These are phyloP conservation scores for Novumbra hubbsi DNA, from an alignment of 2,797 vertebrate species.

Conservation along the genomic window DNA sequence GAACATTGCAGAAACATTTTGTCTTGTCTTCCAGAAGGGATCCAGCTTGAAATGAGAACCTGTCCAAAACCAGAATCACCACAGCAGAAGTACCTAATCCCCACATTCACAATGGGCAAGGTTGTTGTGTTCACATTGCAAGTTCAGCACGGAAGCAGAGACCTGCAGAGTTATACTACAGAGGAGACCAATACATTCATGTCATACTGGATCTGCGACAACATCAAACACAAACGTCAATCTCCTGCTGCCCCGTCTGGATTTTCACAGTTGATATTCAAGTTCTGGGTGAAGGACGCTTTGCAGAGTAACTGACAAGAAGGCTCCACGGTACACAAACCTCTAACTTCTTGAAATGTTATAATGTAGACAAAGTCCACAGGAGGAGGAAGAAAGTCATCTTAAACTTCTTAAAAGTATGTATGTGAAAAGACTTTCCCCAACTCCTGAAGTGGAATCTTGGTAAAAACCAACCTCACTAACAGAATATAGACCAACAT, in stretches of 20 bases:
- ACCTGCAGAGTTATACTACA: constrained; percentile 4
- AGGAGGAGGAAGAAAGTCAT: constrained; percentile 40
- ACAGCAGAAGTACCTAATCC: constrained; percentile 31
- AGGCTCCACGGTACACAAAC: constrained; percentile 14
- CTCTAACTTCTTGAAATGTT: constrained; percentile 1
- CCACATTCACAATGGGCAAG: constrained; percentile 49
- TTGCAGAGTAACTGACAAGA: constrained; percentile 1
- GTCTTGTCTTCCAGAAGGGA: constrained; percentile 69
- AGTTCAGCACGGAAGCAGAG: not conserved
- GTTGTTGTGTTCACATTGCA: constrained; percentile 37
- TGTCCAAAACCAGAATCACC: constrained; percentile 51
- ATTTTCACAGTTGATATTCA: constrained; percentile 24
- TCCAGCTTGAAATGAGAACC: constrained; percentile 51
- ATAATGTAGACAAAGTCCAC: constrained; percentile 42
- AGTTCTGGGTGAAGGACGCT: constrained; percentile 16
- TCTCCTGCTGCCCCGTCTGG: constrained; percentile 33
- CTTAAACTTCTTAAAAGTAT: constrained; percentile 51
- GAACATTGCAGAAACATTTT: constrained; percentile 56
- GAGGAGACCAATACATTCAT: constrained; percentile 38
- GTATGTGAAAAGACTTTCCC: constrained; percentile 16
- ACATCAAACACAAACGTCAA: constrained; percentile 39
- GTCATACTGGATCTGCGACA: constrained; percentile 42
- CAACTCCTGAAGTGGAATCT: not conserved
- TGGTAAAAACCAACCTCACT: not conserved
- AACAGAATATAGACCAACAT: not conserved